Base-by-base conservation (phyloP, 2,888 invertebrate species). In the Helicoverpa assulta region DNA sequence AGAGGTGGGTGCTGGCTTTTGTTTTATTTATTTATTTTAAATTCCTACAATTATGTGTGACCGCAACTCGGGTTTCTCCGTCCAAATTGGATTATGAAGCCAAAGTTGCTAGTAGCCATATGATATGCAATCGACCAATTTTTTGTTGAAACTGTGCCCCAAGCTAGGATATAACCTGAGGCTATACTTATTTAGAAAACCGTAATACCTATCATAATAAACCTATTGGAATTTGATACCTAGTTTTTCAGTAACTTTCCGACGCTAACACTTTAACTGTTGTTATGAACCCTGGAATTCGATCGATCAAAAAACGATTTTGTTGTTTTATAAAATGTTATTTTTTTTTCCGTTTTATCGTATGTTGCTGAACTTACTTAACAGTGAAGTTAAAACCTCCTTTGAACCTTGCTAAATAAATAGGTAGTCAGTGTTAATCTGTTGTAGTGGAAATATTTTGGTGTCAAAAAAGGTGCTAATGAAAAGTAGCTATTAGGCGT, bases 1-100 rank as follows among this genome's bases (percentile, higher is more conserved):
- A 78, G 72, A 71, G 78, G 73, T 79, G 16, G 47, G 70, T 70
- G 66, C 54, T 70, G 77, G 70, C 81, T 76, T 82, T 74, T 77
- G 69, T 83, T 26, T 26, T 21, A 21, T 73, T 80, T 81, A 80
- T 85, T 75, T 73, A 73, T 61, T 78, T 75, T 70, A 62, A 73
- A 78, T 78, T 82, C 78, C 70, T 67, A 68, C 61, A 51, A 71
- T 79, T 76, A 78, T 61, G 66, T 70, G 67, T 72, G 72, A 55
- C 63, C 51, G 47, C 64, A 60, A 70, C 56, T 37, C 8, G 19
- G 52, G 52, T 73, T 62, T 73, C 51, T 61, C 53, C 57, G 21
- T 33, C 16, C 19, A 54, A 78, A 73, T 76, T 66, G 77, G 66
- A 73, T 80, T 80, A 65, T 43, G 63, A 58, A 80, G 54, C 52